These are phyloP conservation scores for Asarcornis scutulata DNA, from an alignment of 2,113 vertebrate species.

Conservation along the genomic window DNA sequence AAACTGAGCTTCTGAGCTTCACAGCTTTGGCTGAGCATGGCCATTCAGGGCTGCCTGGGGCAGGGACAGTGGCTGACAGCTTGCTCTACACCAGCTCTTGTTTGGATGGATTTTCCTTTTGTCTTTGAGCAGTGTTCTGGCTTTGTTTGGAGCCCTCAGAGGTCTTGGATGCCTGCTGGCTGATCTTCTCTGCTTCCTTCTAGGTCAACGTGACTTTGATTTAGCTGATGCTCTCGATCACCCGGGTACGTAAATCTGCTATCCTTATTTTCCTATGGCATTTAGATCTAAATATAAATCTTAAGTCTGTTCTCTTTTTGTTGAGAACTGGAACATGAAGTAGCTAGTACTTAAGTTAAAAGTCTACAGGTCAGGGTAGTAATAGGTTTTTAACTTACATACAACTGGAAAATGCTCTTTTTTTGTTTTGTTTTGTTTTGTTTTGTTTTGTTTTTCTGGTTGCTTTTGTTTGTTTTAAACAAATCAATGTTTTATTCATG, in stretches of 20 bases:
- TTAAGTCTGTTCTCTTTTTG: not conserved
- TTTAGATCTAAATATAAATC: not conserved
- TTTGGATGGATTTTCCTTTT: not conserved
- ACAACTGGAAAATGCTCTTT: not conserved
- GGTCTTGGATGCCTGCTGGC: not conserved
- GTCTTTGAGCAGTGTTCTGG: not conserved
- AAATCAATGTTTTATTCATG: not conserved
- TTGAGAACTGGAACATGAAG: not conserved
- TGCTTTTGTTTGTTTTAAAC: not conserved
- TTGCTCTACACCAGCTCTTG: not conserved
- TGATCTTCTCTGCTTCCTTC: not conserved
- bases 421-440: too few relatives aligned
- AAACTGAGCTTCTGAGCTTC: not conserved
- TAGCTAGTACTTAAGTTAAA: not conserved
- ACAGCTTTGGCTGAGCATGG: not conserved
- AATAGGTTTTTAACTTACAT: not conserved
- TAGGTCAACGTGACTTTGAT: slow-evolving; percentile 74
- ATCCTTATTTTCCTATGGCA: not conserved
- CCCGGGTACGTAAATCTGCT: slow-evolving; percentile 27
- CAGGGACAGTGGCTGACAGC: not conserved
- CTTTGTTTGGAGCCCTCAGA: not conserved
- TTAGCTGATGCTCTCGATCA: slow-evolving; percentile 74
- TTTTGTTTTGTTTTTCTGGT: not conserved
- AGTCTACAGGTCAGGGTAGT: not conserved
- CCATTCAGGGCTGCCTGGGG: accelerated